A percentile compares a stretch with the other conserved stretches of the same genome.
These are phyloP conservation scores for Brachypodius melanocephalos DNA, from an alignment of 2,113 vertebrate species.

Conservation along the genomic window DNA sequence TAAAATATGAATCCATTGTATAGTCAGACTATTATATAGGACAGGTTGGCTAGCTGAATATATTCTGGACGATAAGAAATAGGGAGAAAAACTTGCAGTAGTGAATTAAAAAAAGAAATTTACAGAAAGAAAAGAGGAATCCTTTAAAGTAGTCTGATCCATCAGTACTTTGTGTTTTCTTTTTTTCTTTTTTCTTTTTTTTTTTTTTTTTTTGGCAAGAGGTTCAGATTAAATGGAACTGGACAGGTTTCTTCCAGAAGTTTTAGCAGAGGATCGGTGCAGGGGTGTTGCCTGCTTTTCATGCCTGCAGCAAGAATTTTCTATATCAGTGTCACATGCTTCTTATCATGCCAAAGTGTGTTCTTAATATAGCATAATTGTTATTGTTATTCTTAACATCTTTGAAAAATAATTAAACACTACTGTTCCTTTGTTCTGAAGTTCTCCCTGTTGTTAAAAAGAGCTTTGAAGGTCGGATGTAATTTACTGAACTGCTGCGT, in stretches of 20 bases:
- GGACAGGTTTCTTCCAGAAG: background rate
- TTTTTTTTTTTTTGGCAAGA: background rate
- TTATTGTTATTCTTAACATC: conserved; percentile 60
- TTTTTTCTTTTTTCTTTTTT: background rate
- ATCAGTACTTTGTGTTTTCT: background rate
- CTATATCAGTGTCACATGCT: conserved; percentile 1
- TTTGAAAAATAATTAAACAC: conserved; percentile 69
- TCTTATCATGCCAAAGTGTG: conserved; percentile 37
- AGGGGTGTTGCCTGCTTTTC: background rate
- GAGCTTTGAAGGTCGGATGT: conserved; percentile 54
- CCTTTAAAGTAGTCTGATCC: background rate
- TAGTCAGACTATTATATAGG: background rate
- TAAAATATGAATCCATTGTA: background rate
- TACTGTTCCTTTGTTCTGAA: conserved; percentile 44
- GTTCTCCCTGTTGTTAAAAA: conserved; percentile 56
- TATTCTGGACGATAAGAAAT: background rate
- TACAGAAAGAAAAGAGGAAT: background rate
- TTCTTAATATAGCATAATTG: conserved; percentile 62
- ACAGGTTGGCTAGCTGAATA: background rate
- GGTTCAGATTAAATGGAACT: background rate
- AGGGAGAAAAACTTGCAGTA: background rate
- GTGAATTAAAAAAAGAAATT: background rate
- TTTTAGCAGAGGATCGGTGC: background rate
- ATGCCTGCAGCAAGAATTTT: conserved; percentile 18
- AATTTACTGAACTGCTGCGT: conserved; percentile 64